Base-by-base conservation (phyloP, 2,113 vertebrate species). In the Chloroceryle aenea region DNA sequence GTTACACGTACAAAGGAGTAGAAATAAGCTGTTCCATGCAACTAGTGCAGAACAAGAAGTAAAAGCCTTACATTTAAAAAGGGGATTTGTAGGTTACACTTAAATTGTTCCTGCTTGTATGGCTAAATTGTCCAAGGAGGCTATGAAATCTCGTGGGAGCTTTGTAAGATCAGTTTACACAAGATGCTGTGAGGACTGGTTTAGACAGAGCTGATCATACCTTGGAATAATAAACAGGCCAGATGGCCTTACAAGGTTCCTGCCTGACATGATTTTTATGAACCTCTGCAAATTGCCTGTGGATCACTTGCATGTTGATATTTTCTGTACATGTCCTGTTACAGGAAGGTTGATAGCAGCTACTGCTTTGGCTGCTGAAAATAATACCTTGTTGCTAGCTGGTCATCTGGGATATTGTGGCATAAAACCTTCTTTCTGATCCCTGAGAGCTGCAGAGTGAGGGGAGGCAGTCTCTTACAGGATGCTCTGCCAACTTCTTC, bases 1-100 rank as follows among this genome's bases (percentile, higher is more conserved):
- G 52, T 42, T 66, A 22, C 14, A 17, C 1, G 0, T 30, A 3
- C 18, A 8, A 61, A 45, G 29, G 45, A 38, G 20, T 12, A 19
- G 58, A 34, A 72, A 61, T 26, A 32, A 80, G 32, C 56, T 50
- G 40, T 66, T 75, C 56, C 23, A 12, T 47, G 17, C 17, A 32
- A 20, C 36, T 58, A 25, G 40, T 42, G 26, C 10, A 42, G 53
- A 76, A 30, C 26, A 71, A 85, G 58, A 62, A 48, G 19, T 61
- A 56, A 45, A 61, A 48, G 17, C 32, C 40, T 40, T 64, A 34
- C 29, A 34, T 67, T 79, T 50, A 56, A 61, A 47, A 32, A 66
- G 34, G 21, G 21, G 11, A 34, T 77, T 47, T 5, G 4, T 16
- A 74, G 45, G 48, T 79, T 69, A 73, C 34, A 40, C 29, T 76